phyloP scores from a whole-genome alignment of 2,113 vertebrate species.

The Salvelinus fontinalis region DNA sequence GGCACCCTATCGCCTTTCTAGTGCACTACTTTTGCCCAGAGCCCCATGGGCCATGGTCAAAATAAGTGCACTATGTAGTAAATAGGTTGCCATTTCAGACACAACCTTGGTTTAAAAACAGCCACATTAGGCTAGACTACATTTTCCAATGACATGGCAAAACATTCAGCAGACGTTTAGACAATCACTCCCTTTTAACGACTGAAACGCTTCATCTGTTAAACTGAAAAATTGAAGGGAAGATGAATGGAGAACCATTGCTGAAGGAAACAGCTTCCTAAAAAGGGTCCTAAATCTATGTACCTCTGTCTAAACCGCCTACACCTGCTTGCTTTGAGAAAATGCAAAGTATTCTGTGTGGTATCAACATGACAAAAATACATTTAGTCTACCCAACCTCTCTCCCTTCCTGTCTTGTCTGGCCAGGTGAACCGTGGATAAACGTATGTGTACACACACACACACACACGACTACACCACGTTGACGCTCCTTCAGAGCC shows the following conservation, averaged over 20 bases:
- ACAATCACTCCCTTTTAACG: slow-evolving; percentile 8
- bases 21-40: no score
- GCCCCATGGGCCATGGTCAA: no score
- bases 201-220: slow-evolving; percentile 1
- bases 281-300: no score
- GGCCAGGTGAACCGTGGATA: background rate
- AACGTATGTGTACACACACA: background rate
- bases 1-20: no score
- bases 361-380: slow-evolving; percentile 5
- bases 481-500: background rate
- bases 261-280: no score
- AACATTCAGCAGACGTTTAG: slow-evolving; percentile 14
- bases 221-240: background rate
- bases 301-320: background rate
- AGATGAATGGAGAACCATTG: no score
- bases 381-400: background rate
- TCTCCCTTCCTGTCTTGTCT: background rate
- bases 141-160: slow-evolving; percentile 19
- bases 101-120: background rate
- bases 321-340: background rate
- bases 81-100: no score
- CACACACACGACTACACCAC: background rate
- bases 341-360: background rate
- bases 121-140: slow-evolving; percentile 8
- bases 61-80: no score